Percentiles rank a stretch among this genome's conserved stretches.
Conservation (phyloP, 2,888 invertebrate species). For the Nasonia oneida region DNA sequence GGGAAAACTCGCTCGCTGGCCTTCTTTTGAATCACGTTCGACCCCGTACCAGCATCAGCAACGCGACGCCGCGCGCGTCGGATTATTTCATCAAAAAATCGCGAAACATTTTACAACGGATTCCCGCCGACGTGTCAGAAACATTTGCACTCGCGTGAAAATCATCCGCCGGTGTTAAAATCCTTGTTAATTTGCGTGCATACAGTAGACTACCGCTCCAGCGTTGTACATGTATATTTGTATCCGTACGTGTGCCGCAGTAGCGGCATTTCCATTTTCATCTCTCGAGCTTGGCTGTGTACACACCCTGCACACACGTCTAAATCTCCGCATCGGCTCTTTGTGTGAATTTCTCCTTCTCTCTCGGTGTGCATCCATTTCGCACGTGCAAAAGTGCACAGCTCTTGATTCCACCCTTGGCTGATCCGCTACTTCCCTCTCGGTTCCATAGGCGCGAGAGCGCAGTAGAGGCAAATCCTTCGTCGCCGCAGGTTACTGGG, state of each 20-base stretch:
- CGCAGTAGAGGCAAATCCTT: constrained; percentile 34
- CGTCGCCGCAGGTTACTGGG: constrained; percentile 69
- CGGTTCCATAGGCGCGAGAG: constrained; percentile 30
- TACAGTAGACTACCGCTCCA: background rate
- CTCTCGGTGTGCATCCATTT: background rate
- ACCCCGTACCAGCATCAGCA: background rate
- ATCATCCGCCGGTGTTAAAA: background rate
- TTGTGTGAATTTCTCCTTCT: background rate
- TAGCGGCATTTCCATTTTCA: background rate
- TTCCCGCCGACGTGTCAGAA: background rate
- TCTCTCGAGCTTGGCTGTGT: background rate
- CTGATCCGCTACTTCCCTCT: background rate
- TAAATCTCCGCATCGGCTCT: background rate
- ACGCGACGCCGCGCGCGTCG: background rate
- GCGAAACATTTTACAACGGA: background rate
- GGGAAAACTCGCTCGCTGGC: background rate
- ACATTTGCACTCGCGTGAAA: background rate
- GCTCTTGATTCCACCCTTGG: background rate
- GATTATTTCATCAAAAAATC: no score
- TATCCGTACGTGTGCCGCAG: background rate
- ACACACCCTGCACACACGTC: background rate
- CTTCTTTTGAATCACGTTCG: background rate
- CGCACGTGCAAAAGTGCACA: background rate
- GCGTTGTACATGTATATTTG: background rate
- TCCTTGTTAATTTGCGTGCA: constrained; percentile 14